Base-by-base conservation (phyloP, 2,888 invertebrate genomes). In the Melanchra persicariae region DNA sequence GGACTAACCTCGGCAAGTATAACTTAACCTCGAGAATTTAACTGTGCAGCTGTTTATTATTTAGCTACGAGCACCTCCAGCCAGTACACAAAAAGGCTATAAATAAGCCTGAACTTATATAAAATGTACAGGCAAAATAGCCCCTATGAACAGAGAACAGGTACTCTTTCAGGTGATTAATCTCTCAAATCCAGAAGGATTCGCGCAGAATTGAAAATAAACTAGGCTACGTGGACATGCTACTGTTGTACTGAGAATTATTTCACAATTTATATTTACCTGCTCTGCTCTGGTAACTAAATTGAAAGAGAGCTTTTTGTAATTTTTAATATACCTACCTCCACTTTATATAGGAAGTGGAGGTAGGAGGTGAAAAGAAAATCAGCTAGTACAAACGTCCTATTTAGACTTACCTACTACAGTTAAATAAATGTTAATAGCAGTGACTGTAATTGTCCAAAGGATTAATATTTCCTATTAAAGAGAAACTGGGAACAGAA, bases 151-250 rank as follows among this genome's bases (percentile, higher is more conserved):
- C 34, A 26, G 1, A 26, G 12, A 0, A 22, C 4, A 37, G 5
- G n/a, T 30, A 58, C 10, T 19, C 47, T 76, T 37, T 40, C 58
- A 77, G 43, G 49, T 40, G 24, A 63, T 70, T 60, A 45, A 60
- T 70, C 63, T 63, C 45, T 15, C 10, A 60, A 70, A 70, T 70
- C 59, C 49, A 30, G 12, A 26, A n/a, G 60, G 62, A 49, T 76
- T 76, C 15, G 22, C 19, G 26, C n/a, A 12, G 19, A 47, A 63
- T 64, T 47, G 40, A 70, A 77, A 70, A 71, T 51, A 1, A 77
- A 63, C 70, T 49, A 49, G 59, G 10, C 43, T 47, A 34, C 12
- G 10, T 12, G 47, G 24, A 52, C 9, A 19, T 7, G 37, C 19
- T 17, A 17, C 30, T 30, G 22, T 74, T 30, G 26, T 24, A 47